Conservation (phyloP, 2,797 vertebrate genomes). For the Loris lydekkerianus region DNA sequence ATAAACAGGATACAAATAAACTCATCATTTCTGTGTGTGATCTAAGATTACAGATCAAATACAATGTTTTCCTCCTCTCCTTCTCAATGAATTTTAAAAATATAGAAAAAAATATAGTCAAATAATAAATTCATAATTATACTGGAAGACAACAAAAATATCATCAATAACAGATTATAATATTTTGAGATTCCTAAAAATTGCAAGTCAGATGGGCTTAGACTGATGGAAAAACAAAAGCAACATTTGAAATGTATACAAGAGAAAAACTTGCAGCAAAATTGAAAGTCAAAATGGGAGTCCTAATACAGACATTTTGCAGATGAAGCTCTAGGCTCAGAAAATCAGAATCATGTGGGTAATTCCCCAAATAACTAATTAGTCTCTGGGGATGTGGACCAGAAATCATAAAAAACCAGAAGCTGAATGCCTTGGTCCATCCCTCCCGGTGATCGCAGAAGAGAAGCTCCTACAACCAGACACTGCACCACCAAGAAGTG, state of each 20-base stretch:
- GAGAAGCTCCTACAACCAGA: background rate
- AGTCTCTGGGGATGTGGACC: background rate
- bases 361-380: background rate
- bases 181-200: constrained; percentile 29
- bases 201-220: background rate
- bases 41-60: background rate
- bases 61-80: background rate
- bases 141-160: background rate
- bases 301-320: background rate
- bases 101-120: background rate
- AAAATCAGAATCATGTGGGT: background rate
- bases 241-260: background rate
- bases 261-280: background rate
- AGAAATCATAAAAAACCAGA: background rate
- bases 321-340: background rate
- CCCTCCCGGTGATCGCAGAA: too few relatives aligned
- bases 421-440: background rate
- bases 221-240: background rate
- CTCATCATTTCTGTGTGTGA: background rate
- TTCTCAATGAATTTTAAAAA: constrained; percentile 24
- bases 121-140: background rate
- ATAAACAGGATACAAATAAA: background rate
- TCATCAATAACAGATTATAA: background rate
- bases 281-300: background rate
- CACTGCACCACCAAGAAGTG: background rate